phyloP scores from a whole-genome alignment of 2,113 vertebrate genomes.

The Solea solea region DNA sequence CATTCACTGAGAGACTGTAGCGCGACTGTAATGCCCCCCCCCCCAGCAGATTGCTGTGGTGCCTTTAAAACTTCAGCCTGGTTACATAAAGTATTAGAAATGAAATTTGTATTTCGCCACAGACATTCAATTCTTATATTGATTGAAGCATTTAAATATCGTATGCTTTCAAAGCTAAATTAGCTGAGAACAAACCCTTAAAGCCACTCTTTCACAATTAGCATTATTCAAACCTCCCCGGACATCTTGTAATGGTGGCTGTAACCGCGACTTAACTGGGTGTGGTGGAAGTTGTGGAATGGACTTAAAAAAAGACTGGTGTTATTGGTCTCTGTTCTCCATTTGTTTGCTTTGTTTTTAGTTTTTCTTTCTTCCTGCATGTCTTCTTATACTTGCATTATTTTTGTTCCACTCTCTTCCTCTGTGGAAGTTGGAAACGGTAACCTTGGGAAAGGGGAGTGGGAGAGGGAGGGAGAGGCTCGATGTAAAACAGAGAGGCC shows the following conservation, averaged over 20 bases:
- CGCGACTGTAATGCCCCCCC: slow-evolving; percentile 24
- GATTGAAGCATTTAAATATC: too few species aligned
- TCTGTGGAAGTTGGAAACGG: slow-evolving; percentile 56
- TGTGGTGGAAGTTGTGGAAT: slow-evolving; percentile 50
- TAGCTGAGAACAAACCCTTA: background rate
- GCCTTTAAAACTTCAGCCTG: too few species aligned
- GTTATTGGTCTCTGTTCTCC: slow-evolving; percentile 48
- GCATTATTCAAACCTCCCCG: slow-evolving; percentile 8
- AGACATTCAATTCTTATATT: too few species aligned
- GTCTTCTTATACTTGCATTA: slow-evolving; percentile 61
- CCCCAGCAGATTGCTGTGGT: background rate
- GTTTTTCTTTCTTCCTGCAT: slow-evolving; percentile 68
- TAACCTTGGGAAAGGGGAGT: slow-evolving; percentile 30
- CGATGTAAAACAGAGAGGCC: slow-evolving; percentile 14
- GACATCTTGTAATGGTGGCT: background rate
- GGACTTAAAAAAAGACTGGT: slow-evolving; percentile 33
- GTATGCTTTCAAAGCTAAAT: too few species aligned
- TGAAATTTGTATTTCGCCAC: too few species aligned
- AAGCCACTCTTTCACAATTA: background rate
- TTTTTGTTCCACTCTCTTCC: slow-evolving; percentile 80
- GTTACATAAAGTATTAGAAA: too few species aligned
- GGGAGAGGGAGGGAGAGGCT: slow-evolving; percentile 1
- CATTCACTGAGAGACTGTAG: slow-evolving; percentile 44
- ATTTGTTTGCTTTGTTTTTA: slow-evolving; percentile 61
- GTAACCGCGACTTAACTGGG: slow-evolving; percentile 23